Percentiles rank a stretch among this genome's conserved stretches.
Conservation (phyloP, 2,888 invertebrate genomes). For the Andrena camellia region DNA sequence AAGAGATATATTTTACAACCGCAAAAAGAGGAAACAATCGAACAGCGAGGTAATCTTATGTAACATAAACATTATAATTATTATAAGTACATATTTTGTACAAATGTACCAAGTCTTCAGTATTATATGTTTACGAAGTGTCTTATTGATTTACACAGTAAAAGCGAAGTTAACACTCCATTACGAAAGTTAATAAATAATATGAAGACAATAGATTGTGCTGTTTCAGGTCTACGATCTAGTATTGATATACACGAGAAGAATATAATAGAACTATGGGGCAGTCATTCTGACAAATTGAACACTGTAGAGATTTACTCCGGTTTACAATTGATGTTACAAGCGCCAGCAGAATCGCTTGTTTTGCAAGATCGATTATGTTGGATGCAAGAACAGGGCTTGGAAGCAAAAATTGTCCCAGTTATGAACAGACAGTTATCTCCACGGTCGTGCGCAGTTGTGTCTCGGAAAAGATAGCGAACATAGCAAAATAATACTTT, state of each 20-base stretch:
- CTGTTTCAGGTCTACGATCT: constrained; percentile 22
- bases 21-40: constrained; percentile 16
- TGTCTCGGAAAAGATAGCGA: constrained; percentile 71
- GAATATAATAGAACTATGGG: constrained; percentile 73
- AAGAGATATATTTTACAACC: constrained; percentile 74
- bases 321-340: constrained; percentile 81
- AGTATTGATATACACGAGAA: constrained; percentile 28
- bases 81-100: background rate
- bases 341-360: constrained; percentile 80
- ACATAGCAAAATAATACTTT: constrained; percentile 9
- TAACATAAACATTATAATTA: background rate
- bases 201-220: background rate
- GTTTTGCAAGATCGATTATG: constrained; percentile 78
- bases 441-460: constrained; percentile 80
- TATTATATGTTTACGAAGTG: background rate
- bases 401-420: constrained; percentile 71
- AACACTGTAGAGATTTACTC: constrained; percentile 77
- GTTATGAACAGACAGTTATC: constrained; percentile 78
- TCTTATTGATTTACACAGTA: background rate
- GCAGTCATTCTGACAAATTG: constrained; percentile 70
- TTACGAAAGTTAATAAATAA: constrained; percentile 5
- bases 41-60: constrained; percentile 20
- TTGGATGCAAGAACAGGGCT: constrained; percentile 78
- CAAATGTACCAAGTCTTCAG: background rate
- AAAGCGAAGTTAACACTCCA: background rate